Evolutionary conservation across 2,797 vertebrate species (phyloP), one percentile per base, ranked within the genome.

Genomic region (Sebastes hubbsi): DNA sequence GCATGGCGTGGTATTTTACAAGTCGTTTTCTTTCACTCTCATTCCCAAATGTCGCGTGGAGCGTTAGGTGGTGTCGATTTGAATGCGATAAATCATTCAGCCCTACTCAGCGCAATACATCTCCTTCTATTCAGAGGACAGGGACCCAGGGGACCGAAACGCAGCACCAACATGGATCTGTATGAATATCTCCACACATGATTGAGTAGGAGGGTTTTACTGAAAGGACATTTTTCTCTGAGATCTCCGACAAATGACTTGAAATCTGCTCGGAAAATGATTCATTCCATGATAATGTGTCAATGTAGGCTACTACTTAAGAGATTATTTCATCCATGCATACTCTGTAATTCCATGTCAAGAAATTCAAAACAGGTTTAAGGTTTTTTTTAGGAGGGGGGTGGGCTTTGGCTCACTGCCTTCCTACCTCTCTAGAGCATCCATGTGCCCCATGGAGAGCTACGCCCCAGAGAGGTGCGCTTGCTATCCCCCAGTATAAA

Each of bases 31-130:
- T 62, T 62, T 0, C 2, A 60, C 27, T 55, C 10, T 24, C 10
- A 55, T 24, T 22, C 6, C 2, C n/a, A 49, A 49, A 22, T 22
- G 52, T 5, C 9, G 16, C 27, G 8, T 59, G 14, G 8, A 29
- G 56, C 7, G 14, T 27, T 16, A 3, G 56, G 25, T 0, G 9
- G 13, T 22, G 24, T 8, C 42, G 16, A 46, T 46, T 7, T 46
- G 42, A 22, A 38, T 24, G n/a, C 12, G 24, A 65, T 20, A 46
- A 27, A 27, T 49, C 22, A 8, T 27, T 65, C 14, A 46, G 12
- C 30, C n/a, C n/a, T 12, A 36, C 60, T 88, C 77, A 49, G 81
- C 42, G 76, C 83, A 87, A 92, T 92, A 91, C 86, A 89, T 92
- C 89, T 89, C 84, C 80, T 54, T 66, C 81, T 72, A 89, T 77